Evolutionary conservation across 2,797 vertebrate genomes (phyloP), one percentile per base, ranked within the genome.

Genomic region (Hydrophis major): DNA sequence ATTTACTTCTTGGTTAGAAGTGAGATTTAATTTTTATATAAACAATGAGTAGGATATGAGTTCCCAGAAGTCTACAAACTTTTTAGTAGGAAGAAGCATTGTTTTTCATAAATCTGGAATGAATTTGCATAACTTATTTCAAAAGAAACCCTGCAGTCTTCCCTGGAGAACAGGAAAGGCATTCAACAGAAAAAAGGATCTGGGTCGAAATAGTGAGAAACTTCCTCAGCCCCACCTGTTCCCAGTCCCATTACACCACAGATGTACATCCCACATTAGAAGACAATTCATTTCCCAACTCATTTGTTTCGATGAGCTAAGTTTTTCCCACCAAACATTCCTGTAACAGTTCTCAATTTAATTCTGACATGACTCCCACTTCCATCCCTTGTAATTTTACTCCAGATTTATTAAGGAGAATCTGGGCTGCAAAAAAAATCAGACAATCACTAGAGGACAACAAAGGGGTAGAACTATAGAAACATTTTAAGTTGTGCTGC

Each of bases 261-360:
- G 89, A 94, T 89, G 89, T 91, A 60, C 89, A 90, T 91, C 91
- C 60, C 74, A 86, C 91, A 90, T 63, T 89, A 66, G 89, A 90
- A 59, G 53, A 50, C 89, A 57, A 90, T 56, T 78, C n/a, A 55
- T 27, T 90, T 89, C 86, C 92, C 91, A 90, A 91, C 78, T 83
- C 66, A 59, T 93, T 89, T 69, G 10, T 28, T 3, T 18, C 11
- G 0, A 0, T 61, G n/a, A 90, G 63, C 5, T 92, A 16, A 90
- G 32, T 13, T 91, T 57, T 53, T 0, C 0, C n/a, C 28, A 28
- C 32, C 86, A n/a, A 12, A 37, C 66, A 59, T 88, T 92, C 88
- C 86, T 57, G 14, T 37, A 66, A 83, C 83, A 87, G 56, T 53
- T 90, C 89, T 69, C 55, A 87, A 32, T 87, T 86, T 42, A 66